Base-by-base conservation (phyloP, 2,888 invertebrate genomes). In the Drosophila longiperda region DNA sequence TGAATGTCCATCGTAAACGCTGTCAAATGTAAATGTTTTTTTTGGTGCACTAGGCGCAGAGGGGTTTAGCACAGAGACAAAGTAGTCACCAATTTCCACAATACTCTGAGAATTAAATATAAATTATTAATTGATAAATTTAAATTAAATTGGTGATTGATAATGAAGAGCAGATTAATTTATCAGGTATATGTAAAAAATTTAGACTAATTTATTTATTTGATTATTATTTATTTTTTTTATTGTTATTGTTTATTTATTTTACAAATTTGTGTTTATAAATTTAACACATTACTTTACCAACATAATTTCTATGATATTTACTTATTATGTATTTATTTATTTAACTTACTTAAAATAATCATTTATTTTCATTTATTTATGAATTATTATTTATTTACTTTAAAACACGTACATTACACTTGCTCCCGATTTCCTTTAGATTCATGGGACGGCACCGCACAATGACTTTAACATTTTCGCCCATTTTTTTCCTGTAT, bases 401-500 rank as follows among this genome's bases (percentile, higher is more conserved):
- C 26, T 26, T 26, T 2, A 53, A 17, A 36, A 26, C 23, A 77
- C 78, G 60, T 85, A 89, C 90, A 50, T 76, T 74, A 59, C 96
- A 96, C 78, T 95, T 95, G 70, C 95, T 92, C 58, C 94, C 94
- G 58, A 94, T 94, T 93, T 98, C 98, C 79, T 96, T 94, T 75
- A 94, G 94, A 94, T 97, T 97, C 95, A 97, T 96, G 32, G 98
- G 98, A 59, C 98, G 96, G 94, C 97, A 98, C 3, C 92, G 89
- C 8, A 92, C 92, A 15, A 92, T 89, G 38, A 92, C 92, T 33
- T 91, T 89, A 2, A 92, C 92, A 45, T 92, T 92, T 77, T 92
- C 92, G 33, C 87, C 89, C 92, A 92, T 92, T 67, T 73, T 79
- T 36, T 12, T 0, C 3, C 17, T 36, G 2, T 11, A 8, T 29